phyloP scores from a whole-genome alignment of 1,140 invertebrate genomes.

The Tetragonula clypearis region DNA sequence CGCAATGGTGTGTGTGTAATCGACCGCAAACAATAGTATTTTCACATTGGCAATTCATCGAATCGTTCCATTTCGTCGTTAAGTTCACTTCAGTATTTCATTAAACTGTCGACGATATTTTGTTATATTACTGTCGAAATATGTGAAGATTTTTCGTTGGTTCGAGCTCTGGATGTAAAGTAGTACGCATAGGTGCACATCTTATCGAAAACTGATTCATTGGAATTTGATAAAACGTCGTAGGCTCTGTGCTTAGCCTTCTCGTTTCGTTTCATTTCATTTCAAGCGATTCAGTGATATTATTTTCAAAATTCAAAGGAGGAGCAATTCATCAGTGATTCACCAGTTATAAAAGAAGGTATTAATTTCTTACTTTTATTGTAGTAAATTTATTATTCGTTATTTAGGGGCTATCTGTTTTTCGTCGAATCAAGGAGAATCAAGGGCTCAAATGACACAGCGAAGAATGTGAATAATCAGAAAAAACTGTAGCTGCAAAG shows the following conservation, averaged over 20 bases:
- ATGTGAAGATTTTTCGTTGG: not conserved
- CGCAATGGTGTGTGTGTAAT: constrained; percentile 9
- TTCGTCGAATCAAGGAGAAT: not conserved
- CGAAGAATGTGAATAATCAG: not conserved
- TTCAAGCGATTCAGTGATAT: too few species aligned
- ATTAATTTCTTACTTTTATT: not conserved
- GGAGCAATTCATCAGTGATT: not conserved
- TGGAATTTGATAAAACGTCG: not conserved
- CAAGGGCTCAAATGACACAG: not conserved
- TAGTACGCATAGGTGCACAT: not conserved
- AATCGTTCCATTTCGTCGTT: not conserved
- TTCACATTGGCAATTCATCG: too few species aligned
- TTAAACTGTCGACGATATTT: not conserved
- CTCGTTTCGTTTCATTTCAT: not conserved
- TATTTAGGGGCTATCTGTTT: not conserved
- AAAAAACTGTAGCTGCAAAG: constrained; percentile 8
- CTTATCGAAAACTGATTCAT: constrained; percentile 12
- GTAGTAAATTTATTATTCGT: too few species aligned
- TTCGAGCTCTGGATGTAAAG: not conserved
- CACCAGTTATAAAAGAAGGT: not conserved
- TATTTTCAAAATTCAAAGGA: not conserved
- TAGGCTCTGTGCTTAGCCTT: too few species aligned
- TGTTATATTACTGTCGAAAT: not conserved
- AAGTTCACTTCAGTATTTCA: not conserved
- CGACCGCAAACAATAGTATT: constrained; percentile 23